These are phyloP conservation scores for Zaprionus gabonicus DNA, from an alignment of 1,140 invertebrate genomes.

Conservation along the genomic window DNA sequence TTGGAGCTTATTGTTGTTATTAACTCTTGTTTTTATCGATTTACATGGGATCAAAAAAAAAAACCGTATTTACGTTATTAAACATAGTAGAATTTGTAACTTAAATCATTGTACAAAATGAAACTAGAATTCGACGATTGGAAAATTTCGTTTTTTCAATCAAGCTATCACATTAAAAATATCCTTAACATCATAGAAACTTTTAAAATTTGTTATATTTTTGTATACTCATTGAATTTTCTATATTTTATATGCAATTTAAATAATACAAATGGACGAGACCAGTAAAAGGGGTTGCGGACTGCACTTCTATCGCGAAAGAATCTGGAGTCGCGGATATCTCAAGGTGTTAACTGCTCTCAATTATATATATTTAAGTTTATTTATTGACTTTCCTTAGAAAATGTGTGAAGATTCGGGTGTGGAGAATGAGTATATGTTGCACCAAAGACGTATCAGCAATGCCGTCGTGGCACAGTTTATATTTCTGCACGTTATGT, in stretches of 20 bases:
- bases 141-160: too few species aligned
- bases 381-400: neutral
- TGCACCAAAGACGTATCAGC: slow-evolving; percentile 18
- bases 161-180: neutral
- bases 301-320: neutral
- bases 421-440: slow-evolving; percentile 22
- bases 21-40: too few species aligned
- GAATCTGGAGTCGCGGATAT: slow-evolving; percentile 13
- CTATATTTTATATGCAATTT: neutral
- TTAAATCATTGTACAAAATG: too few species aligned
- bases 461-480: neutral
- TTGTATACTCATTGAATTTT: neutral
- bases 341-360: neutral
- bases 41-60: too few species aligned
- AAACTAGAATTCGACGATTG: too few species aligned
- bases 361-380: neutral
- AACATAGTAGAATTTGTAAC: too few species aligned
- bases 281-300: neutral
- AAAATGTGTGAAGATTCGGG: slow-evolving; percentile 20
- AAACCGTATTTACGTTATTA: too few species aligned
- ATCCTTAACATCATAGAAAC: neutral
- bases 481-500: slow-evolving; percentile 5
- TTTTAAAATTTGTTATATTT: too few species aligned
- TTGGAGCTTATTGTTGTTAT: too few species aligned
- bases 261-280: neutral